Conservation (phyloP, 2,797 vertebrate species). For the Sternotherus odoratus region DNA sequence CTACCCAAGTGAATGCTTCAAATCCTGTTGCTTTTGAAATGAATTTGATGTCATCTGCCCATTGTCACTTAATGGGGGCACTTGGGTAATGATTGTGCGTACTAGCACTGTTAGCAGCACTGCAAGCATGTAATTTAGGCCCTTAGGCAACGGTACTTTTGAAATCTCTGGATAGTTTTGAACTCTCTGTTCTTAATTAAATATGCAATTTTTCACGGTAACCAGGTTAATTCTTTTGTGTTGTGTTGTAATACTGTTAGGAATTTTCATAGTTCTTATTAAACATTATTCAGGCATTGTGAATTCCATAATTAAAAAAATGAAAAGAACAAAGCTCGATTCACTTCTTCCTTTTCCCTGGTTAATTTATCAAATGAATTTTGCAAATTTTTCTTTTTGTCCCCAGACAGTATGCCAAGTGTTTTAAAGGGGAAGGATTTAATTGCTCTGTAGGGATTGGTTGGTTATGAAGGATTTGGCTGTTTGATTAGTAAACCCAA, state of each 20-base stretch:
- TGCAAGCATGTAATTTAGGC: conserved; percentile 91
- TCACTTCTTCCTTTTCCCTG: conserved; percentile 89
- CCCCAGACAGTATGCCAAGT: conserved; percentile 96
- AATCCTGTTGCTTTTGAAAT: conserved; percentile 84
- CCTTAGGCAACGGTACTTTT: conserved; percentile 87
- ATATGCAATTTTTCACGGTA: conserved; percentile 95
- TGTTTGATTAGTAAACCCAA: conserved; percentile 99
- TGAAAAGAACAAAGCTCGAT: conserved; percentile 92
- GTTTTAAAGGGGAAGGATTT: conserved; percentile 99
- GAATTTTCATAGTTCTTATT: conserved; percentile 86
- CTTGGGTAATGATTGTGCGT: conserved; percentile 88
- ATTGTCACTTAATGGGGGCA: conserved; percentile 90
- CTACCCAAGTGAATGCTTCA: conserved; percentile 82
- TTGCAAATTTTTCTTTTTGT: conserved; percentile 91
- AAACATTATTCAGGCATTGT: conserved; percentile 90
- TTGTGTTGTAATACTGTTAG: conserved; percentile 90
- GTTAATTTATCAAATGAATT: conserved; percentile 96
- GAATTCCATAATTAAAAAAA: conserved; percentile 91
- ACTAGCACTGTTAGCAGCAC: conserved; percentile 90
- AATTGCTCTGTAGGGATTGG: conserved; percentile 99
- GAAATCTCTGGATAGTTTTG: conserved; percentile 91
- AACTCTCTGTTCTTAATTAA: conserved; percentile 97
- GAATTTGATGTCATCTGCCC: conserved; percentile 90
- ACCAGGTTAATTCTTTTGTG: conserved; percentile 93
- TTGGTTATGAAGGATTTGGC: conserved; percentile 99